Percentiles rank a stretch among this genome's conserved stretches.
phyloP scores from a whole-genome alignment of 2,888 invertebrate genomes.

The Aspidiotus destructor region DNA sequence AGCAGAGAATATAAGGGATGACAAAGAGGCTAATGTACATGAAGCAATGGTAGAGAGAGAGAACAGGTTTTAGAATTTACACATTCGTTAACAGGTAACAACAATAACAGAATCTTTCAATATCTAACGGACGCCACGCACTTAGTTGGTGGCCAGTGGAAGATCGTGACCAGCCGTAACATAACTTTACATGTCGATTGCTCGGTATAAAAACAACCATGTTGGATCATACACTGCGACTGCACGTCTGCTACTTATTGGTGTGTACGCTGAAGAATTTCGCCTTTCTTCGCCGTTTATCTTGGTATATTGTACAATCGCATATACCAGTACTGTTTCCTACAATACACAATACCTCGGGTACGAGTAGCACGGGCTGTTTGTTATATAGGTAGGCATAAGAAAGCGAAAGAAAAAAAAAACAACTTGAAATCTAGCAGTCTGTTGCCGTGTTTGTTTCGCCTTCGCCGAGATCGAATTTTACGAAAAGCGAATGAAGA shows the following conservation, averaged over 20 bases:
- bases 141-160: conserved; percentile 30
- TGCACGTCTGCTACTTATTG: conserved; percentile 33
- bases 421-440: no score
- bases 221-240: conserved; percentile 24
- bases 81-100: conserved; percentile 16
- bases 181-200: conserved; percentile 33
- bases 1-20: neutral
- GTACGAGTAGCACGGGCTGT: no score
- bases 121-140: conserved; percentile 28
- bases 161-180: conserved; percentile 32
- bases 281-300: conserved; percentile 15
- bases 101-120: conserved; percentile 15
- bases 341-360: no score
- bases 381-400: no score
- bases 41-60: neutral
- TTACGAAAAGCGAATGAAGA: no score
- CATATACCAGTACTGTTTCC: no score
- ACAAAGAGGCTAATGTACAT: neutral
- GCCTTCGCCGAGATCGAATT: no score
- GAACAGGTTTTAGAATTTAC: conserved; percentile 16
- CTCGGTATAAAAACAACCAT: conserved; percentile 20
- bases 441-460: no score
- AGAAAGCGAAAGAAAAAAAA: no score
- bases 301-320: neutral
- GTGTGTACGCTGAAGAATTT: conserved; percentile 26